Conservation (phyloP, 2,797 vertebrate genomes). For the Otus scops region DNA sequence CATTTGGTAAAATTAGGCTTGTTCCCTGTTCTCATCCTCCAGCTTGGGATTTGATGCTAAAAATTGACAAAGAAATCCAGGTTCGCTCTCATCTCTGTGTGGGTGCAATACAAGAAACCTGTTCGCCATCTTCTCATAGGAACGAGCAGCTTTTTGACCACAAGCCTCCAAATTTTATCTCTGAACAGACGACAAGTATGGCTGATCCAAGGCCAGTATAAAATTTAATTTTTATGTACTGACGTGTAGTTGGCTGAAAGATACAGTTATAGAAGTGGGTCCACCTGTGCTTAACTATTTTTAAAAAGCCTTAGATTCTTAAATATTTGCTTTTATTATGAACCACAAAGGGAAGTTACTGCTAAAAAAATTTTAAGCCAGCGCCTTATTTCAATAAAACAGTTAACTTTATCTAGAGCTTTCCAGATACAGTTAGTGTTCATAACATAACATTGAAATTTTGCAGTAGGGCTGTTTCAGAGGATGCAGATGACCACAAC, state of each 20-base stretch:
- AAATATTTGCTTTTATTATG: not conserved
- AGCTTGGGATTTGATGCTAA: not conserved
- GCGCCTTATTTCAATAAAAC: not conserved
- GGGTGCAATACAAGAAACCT: not conserved
- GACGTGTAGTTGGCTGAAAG: not conserved
- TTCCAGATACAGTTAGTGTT: not conserved
- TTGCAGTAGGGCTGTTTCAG: not conserved
- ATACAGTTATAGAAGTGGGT: not conserved
- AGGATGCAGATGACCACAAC: not conserved
- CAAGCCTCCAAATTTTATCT: not conserved
- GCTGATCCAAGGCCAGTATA: not conserved
- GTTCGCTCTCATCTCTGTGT: not conserved
- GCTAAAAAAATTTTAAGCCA: not conserved
- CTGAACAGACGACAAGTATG: not conserved
- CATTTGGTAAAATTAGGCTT: not conserved
- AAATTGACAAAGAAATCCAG: slow-evolving; percentile 5
- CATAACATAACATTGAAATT: not conserved
- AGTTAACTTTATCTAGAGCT: not conserved
- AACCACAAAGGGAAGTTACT: not conserved
- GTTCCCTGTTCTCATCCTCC: not conserved
- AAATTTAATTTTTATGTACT: not conserved
- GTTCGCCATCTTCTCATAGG: not conserved
- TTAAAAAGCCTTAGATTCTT: not conserved
- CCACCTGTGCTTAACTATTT: not conserved
- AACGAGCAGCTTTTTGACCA: not conserved